Base-by-base conservation (phyloP, 2,888 invertebrate genomes). In the Thera obeliscata region DNA sequence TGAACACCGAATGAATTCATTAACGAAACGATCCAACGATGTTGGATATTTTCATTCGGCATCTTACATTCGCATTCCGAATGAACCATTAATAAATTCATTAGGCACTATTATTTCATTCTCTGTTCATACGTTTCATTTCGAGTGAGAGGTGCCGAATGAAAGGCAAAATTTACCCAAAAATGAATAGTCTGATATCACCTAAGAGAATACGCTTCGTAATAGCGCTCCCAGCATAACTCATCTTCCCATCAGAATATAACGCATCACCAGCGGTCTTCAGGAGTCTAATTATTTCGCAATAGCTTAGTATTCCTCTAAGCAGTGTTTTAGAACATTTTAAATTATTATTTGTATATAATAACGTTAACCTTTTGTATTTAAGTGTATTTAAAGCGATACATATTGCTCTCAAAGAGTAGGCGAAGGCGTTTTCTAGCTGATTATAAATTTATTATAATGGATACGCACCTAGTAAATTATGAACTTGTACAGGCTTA, bases 261-360 rank as follows among this genome's bases (percentile, higher is more conserved):
- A 22, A 22, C 50, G 59, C 61, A 54, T 50, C 66, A 63, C 59
- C 61, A 54, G 43, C 61, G 58, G 56, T 62, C 56, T 69, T 56
- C 56, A 66, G 36, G 54, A 63, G 54, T 49, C 66, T 48, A 66
- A 65, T 63, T 64, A 64, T 56, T 69, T 69, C 60, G 60, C 65
- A 56, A 69, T 66, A 66, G 52, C 57, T 69, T 65, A 69, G 68
- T 59, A 49, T 59, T 56, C 56, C 64, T 64, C 69, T 66, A 69
- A 65, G 72, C 69, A 62, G 69, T 68, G 73, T 70, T 67, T 70
- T 68, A 62, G 67, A 68, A 66, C 67, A 62, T 52, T 72, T 87
- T 89, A 84, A 87, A 88, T 88, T 90, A 90, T 90, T 84, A 89
- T 89, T 91, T 91, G 91, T 92, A 90, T 87, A 92, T 92, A 91